Conservation (phyloP, 2,888 invertebrate genomes). For the Pseudanteris insignis region DNA sequence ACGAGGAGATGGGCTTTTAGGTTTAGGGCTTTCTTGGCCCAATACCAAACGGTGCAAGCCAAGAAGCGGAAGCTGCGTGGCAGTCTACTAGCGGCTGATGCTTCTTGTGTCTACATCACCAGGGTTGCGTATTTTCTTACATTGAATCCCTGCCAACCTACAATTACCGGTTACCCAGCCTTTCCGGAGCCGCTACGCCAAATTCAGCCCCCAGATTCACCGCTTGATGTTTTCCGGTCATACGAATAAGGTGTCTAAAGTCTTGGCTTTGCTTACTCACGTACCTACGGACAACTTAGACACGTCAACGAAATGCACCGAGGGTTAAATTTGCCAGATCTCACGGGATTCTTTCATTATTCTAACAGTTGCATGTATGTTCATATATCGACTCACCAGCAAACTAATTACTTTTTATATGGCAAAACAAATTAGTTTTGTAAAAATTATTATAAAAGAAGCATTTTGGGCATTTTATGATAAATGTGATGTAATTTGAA, state of each 20-base stretch:
- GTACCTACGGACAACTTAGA: slow-evolving; percentile 1
- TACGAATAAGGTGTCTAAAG: slow-evolving; percentile 51
- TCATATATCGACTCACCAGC: no score
- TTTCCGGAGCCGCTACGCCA: slow-evolving; percentile 55
- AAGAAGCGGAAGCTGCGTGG: slow-evolving; percentile 47
- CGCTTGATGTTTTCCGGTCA: slow-evolving; percentile 47
- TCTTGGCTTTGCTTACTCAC: slow-evolving; percentile 7
- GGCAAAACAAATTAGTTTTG: no score
- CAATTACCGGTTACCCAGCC: slow-evolving; percentile 66
- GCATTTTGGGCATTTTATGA: no score
- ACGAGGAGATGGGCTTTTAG: slow-evolving; percentile 54
- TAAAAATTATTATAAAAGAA: no score
- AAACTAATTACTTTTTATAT: no score
- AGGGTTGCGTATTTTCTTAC: slow-evolving; percentile 64
- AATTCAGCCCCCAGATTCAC: slow-evolving; percentile 52
- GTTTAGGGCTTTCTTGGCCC: slow-evolving; percentile 64
- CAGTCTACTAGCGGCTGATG: slow-evolving; percentile 54
- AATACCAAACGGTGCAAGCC: slow-evolving; percentile 57
- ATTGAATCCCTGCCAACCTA: slow-evolving; percentile 67
- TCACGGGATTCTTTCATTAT: no score
- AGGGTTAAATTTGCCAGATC: slow-evolving; percentile 14
- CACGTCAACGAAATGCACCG: slow-evolving; percentile 15
- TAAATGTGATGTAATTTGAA: no score
- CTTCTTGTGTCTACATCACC: slow-evolving; percentile 56
- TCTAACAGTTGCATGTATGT: no score